Conservation (phyloP, 2,113 vertebrate species). For the Crotalus horridus region DNA sequence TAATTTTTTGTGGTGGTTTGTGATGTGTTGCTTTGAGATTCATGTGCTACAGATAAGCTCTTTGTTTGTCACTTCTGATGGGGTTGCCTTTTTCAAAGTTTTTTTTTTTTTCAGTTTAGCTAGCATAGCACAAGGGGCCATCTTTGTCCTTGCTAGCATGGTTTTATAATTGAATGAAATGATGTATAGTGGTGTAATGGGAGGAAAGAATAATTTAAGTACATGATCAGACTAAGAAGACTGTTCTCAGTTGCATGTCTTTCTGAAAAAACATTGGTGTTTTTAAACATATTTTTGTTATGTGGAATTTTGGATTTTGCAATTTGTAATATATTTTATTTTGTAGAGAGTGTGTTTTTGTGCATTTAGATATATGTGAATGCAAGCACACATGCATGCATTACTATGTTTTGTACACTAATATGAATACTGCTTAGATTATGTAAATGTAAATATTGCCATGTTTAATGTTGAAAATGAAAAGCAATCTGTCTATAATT, state of each 20-base stretch:
- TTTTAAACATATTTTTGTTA: background rate
- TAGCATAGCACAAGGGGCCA: background rate
- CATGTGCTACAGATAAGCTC: background rate
- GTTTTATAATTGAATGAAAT: background rate
- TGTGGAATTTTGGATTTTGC: background rate
- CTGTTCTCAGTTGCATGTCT: background rate
- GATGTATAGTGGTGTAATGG: background rate
- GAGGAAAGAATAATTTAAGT: background rate
- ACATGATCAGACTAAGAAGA: background rate
- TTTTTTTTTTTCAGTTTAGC: background rate
- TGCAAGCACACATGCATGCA: background rate
- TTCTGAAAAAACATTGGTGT: background rate
- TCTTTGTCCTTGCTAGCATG: background rate
- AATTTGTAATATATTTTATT: background rate
- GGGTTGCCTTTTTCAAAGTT: background rate
- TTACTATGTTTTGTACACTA: background rate
- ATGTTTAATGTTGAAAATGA: constrained; percentile 1
- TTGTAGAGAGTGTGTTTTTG: background rate
- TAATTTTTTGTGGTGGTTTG: background rate
- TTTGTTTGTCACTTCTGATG: background rate
- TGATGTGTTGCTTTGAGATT: background rate
- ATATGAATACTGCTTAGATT: background rate
- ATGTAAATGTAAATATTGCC: background rate
- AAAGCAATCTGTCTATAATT: constrained; percentile 12
- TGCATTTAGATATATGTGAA: background rate